Base-by-base conservation (phyloP, 2,113 vertebrate species). In the Pandion haliaetus region DNA sequence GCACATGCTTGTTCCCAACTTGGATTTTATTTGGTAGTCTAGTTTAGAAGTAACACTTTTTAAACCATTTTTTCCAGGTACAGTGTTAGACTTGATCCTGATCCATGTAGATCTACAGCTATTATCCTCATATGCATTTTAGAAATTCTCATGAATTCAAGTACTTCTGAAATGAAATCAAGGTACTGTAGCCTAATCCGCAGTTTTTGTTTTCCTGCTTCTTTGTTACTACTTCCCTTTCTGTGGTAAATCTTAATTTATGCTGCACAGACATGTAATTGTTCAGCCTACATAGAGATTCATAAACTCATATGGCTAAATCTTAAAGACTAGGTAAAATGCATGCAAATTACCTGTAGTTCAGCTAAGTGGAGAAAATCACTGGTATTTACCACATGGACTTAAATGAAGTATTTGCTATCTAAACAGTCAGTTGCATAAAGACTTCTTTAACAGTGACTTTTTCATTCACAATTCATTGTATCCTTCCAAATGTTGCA, bases 81-180 rank as follows among this genome's bases (percentile, higher is more conserved):
- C 94, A 98, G 70, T 70, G 82, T 98, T 93, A 98, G 97, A 95
- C 96, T 99, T 96, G 98, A 99, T 95, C 99, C 99, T 74, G 99
- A 99, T 96, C 99, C 99, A 2, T 99, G 98, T 71, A 99, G 99
- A 98, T 98, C 97, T 76, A 97, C 99, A 96, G 97, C 98, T 74
- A 65, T 99, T 96, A 97, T 99, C 74, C 97, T 99, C 8, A 25
- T 98, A 36, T 89, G 98, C 69, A 97, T 98, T 90, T 98, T 99
- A 91, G 94, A 98, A 90, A 82, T 99, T 96, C 98, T 99, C 65
- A 98, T 99, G 94, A 99, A 99, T 97, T 98, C 98, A 84, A 98
- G 97, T 90, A 98, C 98, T 50, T 74, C 96, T 65, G 98, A 97
- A 93, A 70, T 99, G 85, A 98, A 98, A 97, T 98, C 97, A 94